phyloP scores from a whole-genome alignment of 2,113 vertebrate species.

The Cnemophilus loriae region DNA sequence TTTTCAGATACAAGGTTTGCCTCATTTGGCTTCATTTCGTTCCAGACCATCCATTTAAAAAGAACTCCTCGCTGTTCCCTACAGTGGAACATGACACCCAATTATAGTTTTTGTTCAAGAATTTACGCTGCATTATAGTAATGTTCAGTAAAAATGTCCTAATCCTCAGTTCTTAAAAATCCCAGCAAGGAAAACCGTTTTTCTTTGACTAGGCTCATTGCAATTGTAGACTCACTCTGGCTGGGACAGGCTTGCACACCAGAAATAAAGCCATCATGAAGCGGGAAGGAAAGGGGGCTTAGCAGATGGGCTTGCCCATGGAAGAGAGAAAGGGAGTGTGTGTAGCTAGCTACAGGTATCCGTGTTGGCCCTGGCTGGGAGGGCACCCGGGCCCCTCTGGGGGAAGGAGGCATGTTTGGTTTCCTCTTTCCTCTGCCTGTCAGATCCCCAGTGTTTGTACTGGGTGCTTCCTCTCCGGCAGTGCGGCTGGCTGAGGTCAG shows the following conservation, averaged over 20 bases:
- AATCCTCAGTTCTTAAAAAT: not conserved
- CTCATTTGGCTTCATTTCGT: too few relatives aligned
- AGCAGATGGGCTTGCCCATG: not conserved
- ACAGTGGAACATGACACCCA: not conserved
- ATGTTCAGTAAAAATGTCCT: not conserved
- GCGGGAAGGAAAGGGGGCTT: not conserved
- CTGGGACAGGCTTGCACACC: fast-evolving
- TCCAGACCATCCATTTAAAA: too few relatives aligned
- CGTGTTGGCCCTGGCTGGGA: not conserved
- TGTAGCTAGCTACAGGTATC: not conserved
- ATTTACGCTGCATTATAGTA: not conserved
- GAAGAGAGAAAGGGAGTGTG: not conserved
- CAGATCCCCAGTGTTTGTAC: not conserved
- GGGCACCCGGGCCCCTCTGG: fast-evolving
- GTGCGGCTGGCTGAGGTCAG: not conserved
- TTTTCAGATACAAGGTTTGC: too few relatives aligned
- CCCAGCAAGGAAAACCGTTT: not conserved
- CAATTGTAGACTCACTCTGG: not conserved
- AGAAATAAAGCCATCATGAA: not conserved
- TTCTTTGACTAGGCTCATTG: not conserved
- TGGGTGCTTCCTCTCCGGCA: fast-evolving
- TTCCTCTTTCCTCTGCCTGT: not conserved
- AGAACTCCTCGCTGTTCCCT: too few relatives aligned
- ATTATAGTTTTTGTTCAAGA: not conserved
- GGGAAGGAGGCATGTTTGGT: not conserved